These are phyloP conservation scores for Salvelinus sp. DNA, from an alignment of 2,113 vertebrate genomes.

Conservation along the genomic window DNA sequence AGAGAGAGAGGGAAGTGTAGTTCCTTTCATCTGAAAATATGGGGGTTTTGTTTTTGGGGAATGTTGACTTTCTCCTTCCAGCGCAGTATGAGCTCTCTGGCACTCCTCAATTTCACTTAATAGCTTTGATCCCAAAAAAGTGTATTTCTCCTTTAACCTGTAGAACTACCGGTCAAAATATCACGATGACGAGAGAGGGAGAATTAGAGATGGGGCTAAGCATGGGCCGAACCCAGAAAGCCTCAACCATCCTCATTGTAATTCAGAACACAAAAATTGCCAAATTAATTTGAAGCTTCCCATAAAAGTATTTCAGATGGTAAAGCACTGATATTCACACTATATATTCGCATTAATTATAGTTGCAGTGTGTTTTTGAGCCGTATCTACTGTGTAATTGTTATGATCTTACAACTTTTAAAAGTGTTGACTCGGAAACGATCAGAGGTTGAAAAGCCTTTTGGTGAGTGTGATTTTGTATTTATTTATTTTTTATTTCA, in stretches of 20 bases:
- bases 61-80: slow-evolving; percentile 12
- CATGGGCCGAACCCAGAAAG: background rate
- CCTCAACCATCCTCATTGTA: background rate
- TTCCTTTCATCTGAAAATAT: slow-evolving; percentile 21
- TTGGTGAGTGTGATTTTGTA: background rate
- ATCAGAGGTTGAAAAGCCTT: background rate
- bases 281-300: too few species aligned
- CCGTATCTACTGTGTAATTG: background rate
- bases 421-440: background rate
- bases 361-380: background rate
- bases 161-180: background rate
- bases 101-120: slow-evolving; percentile 8
- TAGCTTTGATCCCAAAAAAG: slow-evolving; percentile 9
- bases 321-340: background rate
- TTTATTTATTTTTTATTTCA: too few species aligned
- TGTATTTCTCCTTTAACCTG: slow-evolving; percentile 14
- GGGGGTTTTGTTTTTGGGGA: background rate
- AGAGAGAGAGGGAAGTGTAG: slow-evolving; percentile 12
- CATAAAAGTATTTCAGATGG: background rate
- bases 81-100: slow-evolving; percentile 2
- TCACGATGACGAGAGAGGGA: background rate
- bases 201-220: background rate
- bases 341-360: background rate
- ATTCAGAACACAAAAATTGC: too few species aligned
- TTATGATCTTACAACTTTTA: background rate